phyloP scores from a whole-genome alignment of 2,888 invertebrate species.

The Anorthoa munda region DNA sequence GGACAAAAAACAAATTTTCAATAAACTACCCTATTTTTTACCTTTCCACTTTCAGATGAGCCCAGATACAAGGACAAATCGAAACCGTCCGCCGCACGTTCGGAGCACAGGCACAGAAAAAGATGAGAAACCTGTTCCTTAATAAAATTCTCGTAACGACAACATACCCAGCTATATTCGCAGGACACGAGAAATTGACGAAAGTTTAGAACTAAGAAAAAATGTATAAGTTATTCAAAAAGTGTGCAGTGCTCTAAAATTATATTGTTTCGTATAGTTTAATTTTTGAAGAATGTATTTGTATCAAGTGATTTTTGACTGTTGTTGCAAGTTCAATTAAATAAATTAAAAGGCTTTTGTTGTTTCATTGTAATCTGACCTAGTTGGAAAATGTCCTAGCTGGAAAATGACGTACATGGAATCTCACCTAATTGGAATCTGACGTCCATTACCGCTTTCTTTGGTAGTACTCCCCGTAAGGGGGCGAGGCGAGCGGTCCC shows the following conservation, averaged over 20 bases:
- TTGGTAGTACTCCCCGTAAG: too few relatives aligned
- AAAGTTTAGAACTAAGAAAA: conserved; percentile 56
- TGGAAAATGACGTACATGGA: too few relatives aligned
- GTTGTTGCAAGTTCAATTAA: conserved; percentile 57
- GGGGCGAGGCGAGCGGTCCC: too few relatives aligned
- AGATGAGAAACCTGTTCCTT: conserved; percentile 72
- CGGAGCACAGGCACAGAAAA: conserved; percentile 86
- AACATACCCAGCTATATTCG: conserved; percentile 7
- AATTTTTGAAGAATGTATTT: conserved; percentile 39
- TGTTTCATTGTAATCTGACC: too few relatives aligned
- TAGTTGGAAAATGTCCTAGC: too few relatives aligned
- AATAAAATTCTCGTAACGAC: conserved; percentile 50
- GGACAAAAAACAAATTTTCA: too few relatives aligned
- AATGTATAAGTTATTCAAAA: conserved; percentile 53
- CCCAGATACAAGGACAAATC: conserved; percentile 84
- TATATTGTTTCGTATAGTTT: conserved; percentile 35
- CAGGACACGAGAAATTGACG: conserved; percentile 34
- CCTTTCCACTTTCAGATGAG: conserved; percentile 77
- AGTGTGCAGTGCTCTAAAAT: conserved; percentile 55
- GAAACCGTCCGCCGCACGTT: conserved; percentile 82
- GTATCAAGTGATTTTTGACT: conserved; percentile 50
- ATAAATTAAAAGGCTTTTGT: conserved; percentile 46
- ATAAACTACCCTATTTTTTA: neutral
- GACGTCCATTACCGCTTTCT: too few relatives aligned
- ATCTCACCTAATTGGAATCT: too few relatives aligned